Evolutionary conservation across 2,888 invertebrate species (phyloP), one percentile per base, ranked within the genome.

Genomic region (Agriotes lineatus): DNA sequence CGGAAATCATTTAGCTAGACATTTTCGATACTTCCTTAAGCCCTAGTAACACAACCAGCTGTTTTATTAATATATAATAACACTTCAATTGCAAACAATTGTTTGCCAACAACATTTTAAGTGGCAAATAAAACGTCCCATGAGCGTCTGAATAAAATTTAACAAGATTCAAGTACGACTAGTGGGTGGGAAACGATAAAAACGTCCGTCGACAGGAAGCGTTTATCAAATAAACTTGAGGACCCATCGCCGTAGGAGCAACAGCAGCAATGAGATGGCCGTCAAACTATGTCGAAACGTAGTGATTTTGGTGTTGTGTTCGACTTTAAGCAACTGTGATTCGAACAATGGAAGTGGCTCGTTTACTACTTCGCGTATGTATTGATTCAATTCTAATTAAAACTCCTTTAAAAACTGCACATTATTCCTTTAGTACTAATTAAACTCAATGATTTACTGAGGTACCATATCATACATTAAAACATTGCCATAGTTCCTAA

Each of bases 351-450:
- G 58, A 54, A 62, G 63, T 61, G 70, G 69, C 58, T 69, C 73
- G 68, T 71, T 67, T 60, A 50, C 72, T 5, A 52, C 70, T 37
- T 57, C 72, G 58, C 73, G 73, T 74, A 73, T 56, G 67, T 45
- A 44, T 44, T 37, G n/a, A n/a, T 37, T 37, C n/a, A n/a, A n/a
- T n/a, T n/a, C n/a, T n/a, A n/a, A n/a, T n/a, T n/a, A n/a, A n/a
- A n/a, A n/a, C n/a, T n/a, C n/a, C n/a, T n/a, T n/a, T n/a, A n/a
- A n/a, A n/a, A n/a, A n/a, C n/a, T n/a, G n/a, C n/a, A n/a, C n/a
- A n/a, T n/a, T n/a, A n/a, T n/a, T n/a, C n/a, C n/a, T n/a, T n/a
- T n/a, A n/a, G n/a, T n/a, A n/a, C n/a, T n/a, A n/a, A n/a, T n/a
- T n/a, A n/a, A n/a, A n/a, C n/a, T n/a, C n/a, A n/a, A n/a, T n/a